Evolutionary conservation across 2,888 invertebrate species (phyloP).

Genomic region (Anodontia alba): DNA sequence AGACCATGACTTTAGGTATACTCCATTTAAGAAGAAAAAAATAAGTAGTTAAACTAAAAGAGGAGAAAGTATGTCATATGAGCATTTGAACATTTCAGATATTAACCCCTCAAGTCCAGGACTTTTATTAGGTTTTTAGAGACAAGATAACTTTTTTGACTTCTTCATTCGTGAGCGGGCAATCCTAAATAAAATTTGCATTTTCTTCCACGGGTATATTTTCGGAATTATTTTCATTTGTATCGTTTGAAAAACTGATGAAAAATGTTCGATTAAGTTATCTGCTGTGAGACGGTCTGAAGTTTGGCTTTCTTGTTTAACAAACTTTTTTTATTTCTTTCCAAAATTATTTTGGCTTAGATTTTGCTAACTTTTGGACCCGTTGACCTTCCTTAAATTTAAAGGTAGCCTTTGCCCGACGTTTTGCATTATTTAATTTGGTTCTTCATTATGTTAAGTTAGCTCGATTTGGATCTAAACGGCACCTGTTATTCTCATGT

Average conservation of each 20-base stretch:
- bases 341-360: neutral
- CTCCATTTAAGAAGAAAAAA: neutral
- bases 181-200: neutral
- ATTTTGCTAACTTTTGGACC: neutral
- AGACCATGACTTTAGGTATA: neutral
- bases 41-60: neutral
- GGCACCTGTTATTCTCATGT: neutral
- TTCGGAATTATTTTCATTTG: neutral
- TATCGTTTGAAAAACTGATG: neutral
- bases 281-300: neutral
- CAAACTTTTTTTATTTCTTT: neutral
- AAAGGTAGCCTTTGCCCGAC: neutral
- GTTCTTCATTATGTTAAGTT: neutral
- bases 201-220: no score
- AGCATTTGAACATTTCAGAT: neutral
- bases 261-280: neutral
- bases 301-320: neutral
- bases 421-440: neutral
- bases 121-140: neutral
- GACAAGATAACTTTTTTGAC: neutral
- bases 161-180: neutral
- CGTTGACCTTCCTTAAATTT: conserved; percentile 1
- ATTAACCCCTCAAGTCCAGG: neutral
- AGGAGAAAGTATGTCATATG: neutral
- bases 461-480: neutral